Percentiles rank a stretch among this genome's conserved stretches.
Evolutionary conservation across 2,797 vertebrate species (phyloP).

Genomic region (Eulemur rubriventer): DNA sequence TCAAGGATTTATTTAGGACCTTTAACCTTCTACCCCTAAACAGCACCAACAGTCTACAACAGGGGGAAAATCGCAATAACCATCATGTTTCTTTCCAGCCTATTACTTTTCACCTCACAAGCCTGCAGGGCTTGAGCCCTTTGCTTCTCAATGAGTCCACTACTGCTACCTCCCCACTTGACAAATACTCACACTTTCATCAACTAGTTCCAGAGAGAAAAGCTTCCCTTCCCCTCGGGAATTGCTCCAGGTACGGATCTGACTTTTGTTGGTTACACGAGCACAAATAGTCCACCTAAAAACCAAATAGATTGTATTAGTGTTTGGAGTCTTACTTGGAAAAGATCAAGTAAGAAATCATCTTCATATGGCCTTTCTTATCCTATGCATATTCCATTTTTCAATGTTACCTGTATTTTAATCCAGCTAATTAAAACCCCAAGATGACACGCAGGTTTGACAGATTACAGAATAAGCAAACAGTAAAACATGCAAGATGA

Average conservation of each 20-base stretch:
- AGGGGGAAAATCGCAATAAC: slow-evolving; percentile 34
- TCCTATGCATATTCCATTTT: neutral
- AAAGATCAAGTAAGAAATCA: slow-evolving; percentile 26
- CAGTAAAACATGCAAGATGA: slow-evolving; percentile 74
- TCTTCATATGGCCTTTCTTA: slow-evolving; percentile 18
- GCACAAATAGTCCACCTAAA: slow-evolving; percentile 97
- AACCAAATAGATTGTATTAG: slow-evolving; percentile 46
- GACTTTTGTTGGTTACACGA: slow-evolving; percentile 95
- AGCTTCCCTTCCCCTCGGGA: slow-evolving; percentile 97
- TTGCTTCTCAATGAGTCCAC: neutral
- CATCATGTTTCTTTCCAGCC: slow-evolving; percentile 51
- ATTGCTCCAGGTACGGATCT: slow-evolving; percentile 98
- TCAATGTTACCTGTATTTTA: slow-evolving; percentile 60
- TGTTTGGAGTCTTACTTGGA: neutral
- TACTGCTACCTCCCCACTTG: neutral
- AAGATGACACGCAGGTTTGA: slow-evolving; percentile 71
- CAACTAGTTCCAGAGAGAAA: slow-evolving; percentile 97
- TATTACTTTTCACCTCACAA: neutral
- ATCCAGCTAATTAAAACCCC: slow-evolving; percentile 75
- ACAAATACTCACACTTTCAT: slow-evolving; percentile 93
- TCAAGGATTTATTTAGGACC: slow-evolving; percentile 24
- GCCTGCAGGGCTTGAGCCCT: slow-evolving; percentile 52
- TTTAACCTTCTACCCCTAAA: neutral
- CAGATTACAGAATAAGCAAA: slow-evolving; percentile 78
- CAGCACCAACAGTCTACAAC: neutral